These are phyloP conservation scores for Drosophila mercatorum DNA, from an alignment of 2,888 invertebrate genomes.

Conservation along the genomic window DNA sequence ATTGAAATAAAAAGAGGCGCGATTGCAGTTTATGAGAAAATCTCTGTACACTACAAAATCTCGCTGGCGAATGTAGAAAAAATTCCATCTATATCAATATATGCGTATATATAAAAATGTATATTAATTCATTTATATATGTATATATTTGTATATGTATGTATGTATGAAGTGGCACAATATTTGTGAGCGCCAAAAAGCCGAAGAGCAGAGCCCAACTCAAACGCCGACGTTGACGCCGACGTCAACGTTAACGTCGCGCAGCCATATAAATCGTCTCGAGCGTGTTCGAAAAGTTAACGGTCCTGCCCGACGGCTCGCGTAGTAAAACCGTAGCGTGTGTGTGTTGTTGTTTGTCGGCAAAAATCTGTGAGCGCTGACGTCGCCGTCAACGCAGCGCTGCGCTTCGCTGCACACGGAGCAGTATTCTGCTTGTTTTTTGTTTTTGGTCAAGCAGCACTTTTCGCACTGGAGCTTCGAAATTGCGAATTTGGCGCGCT, in stretches of 20 bases:
- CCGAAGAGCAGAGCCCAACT: conserved; percentile 62
- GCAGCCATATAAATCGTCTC: conserved; percentile 72
- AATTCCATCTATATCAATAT: conserved; percentile 43
- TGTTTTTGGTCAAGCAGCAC: conserved; percentile 62
- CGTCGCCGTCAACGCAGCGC: conserved; percentile 32
- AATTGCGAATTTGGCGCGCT: conserved; percentile 75
- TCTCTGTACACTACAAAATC: conserved; percentile 82
- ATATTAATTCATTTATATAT: conserved; percentile 19
- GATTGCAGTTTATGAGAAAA: conserved; percentile 62
- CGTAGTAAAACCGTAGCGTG: conserved; percentile 69
- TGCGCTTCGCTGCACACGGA: conserved; percentile 66
- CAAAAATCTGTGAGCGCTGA: conserved; percentile 54
- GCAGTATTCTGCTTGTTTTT: conserved; percentile 27
- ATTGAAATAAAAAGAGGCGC: conserved; percentile 17
- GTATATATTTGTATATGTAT: conserved; percentile 33
- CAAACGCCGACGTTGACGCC: conserved; percentile 36
- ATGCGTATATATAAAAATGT: conserved; percentile 24
- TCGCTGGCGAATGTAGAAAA: conserved; percentile 65
- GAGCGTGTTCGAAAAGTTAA: conserved; percentile 59
- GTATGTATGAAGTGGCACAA: conserved; percentile 46
- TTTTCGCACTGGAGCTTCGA: conserved; percentile 56
- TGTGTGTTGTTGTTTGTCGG: conserved; percentile 59
- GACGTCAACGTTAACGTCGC: conserved; percentile 40
- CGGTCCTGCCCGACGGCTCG: conserved; percentile 34
- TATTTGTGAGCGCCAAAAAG: conserved; percentile 77